A percentile compares a stretch with the other conserved stretches of the same genome.
Conservation (phyloP, 2,113 vertebrate species). For the rat (Rattus norvegicus) region GRCr8 NC_086026.1:125137501-125138000, state of each 20-base stretch:
- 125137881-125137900: slow-evolving; percentile 10
- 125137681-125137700: background rate
- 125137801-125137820: background rate
- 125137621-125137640: fast-evolving
- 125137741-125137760: background rate
- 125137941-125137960: background rate
- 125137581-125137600: background rate
- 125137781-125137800: background rate
- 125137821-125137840: background rate
- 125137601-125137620: background rate
- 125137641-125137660: background rate
- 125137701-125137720: background rate
- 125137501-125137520: background rate
- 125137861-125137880: background rate
- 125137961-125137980: background rate
- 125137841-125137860: background rate
- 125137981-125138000: background rate
- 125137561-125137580: background rate
- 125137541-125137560: background rate
- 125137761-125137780: background rate
- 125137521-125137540: background rate
- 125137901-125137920: background rate
- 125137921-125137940: background rate
- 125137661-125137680: background rate
- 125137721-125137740: background rate